Evolutionary conservation across 2,888 invertebrate species (phyloP), one percentile per base, ranked within the genome.

Genomic region (Anthoptus insignis): DNA sequence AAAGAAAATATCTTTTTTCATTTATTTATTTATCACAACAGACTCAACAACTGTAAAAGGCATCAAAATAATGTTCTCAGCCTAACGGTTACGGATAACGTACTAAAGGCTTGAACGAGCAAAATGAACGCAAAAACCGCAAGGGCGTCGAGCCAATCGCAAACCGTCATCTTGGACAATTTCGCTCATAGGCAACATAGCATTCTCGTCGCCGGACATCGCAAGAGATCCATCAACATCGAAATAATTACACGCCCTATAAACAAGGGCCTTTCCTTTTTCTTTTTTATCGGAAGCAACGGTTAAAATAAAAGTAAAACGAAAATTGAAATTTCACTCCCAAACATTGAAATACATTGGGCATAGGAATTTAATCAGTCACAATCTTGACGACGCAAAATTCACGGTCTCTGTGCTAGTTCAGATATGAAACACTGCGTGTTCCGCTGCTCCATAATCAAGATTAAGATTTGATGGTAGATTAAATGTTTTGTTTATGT

Each of bases 261-360:
- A 11, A 34, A 34, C 34, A 13, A 34, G n/a, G n/a, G n/a, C n/a
- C n/a, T n/a, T n/a, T n/a, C n/a, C n/a, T n/a, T n/a, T n/a, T n/a
- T n/a, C n/a, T n/a, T n/a, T n/a, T n/a, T n/a, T n/a, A 9, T 52
- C 37, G 49, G 67, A 67, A 64, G 50, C 71, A 73, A 73, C 71
- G 73, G 73, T 67, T 61, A 24, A 24, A 24, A 37, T 49, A 29
- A 45, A 50, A 27, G 24, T 47, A 21, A 57, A 57, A 49, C 19
- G n/a, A n/a, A n/a, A n/a, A n/a, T n/a, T 45, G 11, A 56, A 27
- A 57, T 64, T 57, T 64, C 57, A 57, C 63, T 57, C 56, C 56
- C 42, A 47, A 57, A 57, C 39, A 32, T 49, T 52, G 27, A n/a
- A 21, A 50, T 24, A 16, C 49, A 16, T 57, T 60, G 29, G 29